Evolutionary conservation across 1,140 invertebrate species (phyloP).

Genomic region (Halotydeus destructor): DNA sequence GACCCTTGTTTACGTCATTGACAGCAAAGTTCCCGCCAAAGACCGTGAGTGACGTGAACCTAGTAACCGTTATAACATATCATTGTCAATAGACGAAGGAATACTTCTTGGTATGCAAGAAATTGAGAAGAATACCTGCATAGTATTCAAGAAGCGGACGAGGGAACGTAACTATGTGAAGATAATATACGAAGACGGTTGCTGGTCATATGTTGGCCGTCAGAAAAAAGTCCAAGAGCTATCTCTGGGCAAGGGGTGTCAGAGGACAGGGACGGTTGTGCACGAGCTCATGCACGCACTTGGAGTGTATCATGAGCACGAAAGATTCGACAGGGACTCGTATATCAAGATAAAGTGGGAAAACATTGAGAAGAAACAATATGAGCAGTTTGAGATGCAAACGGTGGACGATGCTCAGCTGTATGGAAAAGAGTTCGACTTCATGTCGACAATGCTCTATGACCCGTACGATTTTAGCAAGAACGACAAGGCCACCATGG

Average conservation of each 20-base stretch:
- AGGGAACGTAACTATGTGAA: no score
- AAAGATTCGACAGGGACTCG: conserved; percentile 23
- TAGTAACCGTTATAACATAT: no score
- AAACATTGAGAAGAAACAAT: conserved; percentile 9
- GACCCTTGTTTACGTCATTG: no score
- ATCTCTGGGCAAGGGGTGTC: conserved; percentile 10
- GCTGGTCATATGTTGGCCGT: conserved; percentile 11
- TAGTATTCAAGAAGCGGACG: no score
- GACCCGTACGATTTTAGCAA: conserved; percentile 11
- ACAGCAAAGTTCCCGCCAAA: no score
- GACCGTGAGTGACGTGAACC: no score
- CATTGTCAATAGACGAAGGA: no score
- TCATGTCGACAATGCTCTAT: conserved; percentile 13
- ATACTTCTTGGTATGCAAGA: no score
- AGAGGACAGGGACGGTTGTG: conserved; percentile 17
- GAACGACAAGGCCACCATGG: conserved; percentile 9
- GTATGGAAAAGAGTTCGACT: conserved; percentile 4
- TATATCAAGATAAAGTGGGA: conserved; percentile 17
- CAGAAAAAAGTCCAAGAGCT: conserved; percentile 10
- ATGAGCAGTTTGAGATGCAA: not conserved
- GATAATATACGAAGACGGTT: no score
- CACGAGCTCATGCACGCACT: conserved; percentile 27
- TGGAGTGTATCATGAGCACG: conserved; percentile 26
- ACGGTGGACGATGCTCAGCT: not conserved
- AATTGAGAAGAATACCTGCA: no score